Percentiles rank a stretch among this genome's conserved stretches.
phyloP scores from a whole-genome alignment of 2,888 invertebrate genomes.

The Neria commutata region DNA sequence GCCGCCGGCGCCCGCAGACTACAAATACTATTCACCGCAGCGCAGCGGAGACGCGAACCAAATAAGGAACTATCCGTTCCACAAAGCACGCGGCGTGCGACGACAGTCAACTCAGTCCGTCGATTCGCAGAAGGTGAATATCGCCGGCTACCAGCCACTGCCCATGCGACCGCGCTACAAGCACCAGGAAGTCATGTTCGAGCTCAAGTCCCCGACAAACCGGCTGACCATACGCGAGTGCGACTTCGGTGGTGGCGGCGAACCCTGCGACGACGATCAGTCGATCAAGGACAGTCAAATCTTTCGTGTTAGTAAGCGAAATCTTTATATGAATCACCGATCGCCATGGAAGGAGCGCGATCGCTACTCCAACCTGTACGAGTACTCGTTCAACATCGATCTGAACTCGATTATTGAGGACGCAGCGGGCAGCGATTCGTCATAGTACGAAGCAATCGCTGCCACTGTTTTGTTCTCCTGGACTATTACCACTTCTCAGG shows the following conservation, averaged over 20 bases:
- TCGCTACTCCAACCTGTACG: conserved; percentile 62
- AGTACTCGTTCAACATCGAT: conserved; percentile 62
- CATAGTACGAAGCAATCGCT: conserved; percentile 59
- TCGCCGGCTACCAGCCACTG: conserved; percentile 56
- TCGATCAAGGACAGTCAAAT: conserved; percentile 62
- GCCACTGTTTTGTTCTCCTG: conserved; percentile 13
- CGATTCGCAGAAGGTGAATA: conserved; percentile 56
- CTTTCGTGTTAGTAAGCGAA: conserved; percentile 63
- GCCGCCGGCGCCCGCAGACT: conserved; percentile 59
- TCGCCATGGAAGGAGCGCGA: conserved; percentile 62
- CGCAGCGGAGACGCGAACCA: conserved; percentile 53
- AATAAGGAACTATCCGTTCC: conserved; percentile 58
- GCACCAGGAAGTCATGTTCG: conserved; percentile 60
- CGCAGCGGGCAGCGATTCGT: conserved; percentile 62
- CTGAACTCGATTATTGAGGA: conserved; percentile 63
- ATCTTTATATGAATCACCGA: conserved; percentile 62
- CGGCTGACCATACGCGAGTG: conserved; percentile 61
- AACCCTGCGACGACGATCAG: conserved; percentile 61
- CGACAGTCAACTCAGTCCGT: conserved; percentile 60
- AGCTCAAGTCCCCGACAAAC: conserved; percentile 60
- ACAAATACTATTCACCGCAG: conserved; percentile 61
- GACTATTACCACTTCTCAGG: conserved; percentile 18
- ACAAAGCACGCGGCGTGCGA: conserved; percentile 58
- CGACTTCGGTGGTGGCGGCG: conserved; percentile 63
- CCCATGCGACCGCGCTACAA: conserved; percentile 58